Conservation (phyloP, 2,888 invertebrate species). For the Orthonychiurus folsomi region DNA sequence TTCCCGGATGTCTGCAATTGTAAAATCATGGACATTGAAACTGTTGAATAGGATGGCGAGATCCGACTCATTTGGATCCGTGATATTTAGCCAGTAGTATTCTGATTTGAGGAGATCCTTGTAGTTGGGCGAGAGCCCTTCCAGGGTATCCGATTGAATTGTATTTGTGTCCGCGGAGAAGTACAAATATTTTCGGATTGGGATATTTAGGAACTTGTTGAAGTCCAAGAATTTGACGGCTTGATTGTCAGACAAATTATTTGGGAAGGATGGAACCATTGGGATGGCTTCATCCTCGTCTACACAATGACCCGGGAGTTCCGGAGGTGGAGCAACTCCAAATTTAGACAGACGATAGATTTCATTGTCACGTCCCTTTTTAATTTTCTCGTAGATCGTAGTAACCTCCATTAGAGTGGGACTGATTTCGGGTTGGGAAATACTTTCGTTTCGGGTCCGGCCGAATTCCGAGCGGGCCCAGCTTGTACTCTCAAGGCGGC, state of each 20-base stretch:
- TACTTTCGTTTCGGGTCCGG: too few relatives aligned
- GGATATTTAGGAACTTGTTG: conserved; percentile 8
- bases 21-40: conserved; percentile 15
- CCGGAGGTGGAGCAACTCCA: conserved; percentile 46
- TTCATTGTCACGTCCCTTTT: conserved; percentile 7
- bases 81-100: conserved; percentile 14
- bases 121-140: conserved; percentile 6
- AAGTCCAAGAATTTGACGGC: conserved; percentile 10
- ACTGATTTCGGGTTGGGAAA: too few relatives aligned
- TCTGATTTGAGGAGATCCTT: conserved; percentile 4
- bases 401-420: conserved; percentile 15
- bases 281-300: conserved; percentile 7
- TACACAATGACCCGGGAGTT: conserved; percentile 41
- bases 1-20: conserved; percentile 12
- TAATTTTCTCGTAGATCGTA: conserved; percentile 16
- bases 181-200: conserved; percentile 8
- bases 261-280: conserved; percentile 3
- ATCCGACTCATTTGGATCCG: conserved; percentile 11
- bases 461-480: too few relatives aligned
- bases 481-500: too few relatives aligned
- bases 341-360: conserved; percentile 7
- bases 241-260: not conserved
- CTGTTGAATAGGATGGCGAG: conserved; percentile 5
- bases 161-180: conserved; percentile 9
- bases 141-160: conserved; percentile 6